Conservation (phyloP, 1,140 invertebrate genomes). For the Ylistrum balloti region DNA sequence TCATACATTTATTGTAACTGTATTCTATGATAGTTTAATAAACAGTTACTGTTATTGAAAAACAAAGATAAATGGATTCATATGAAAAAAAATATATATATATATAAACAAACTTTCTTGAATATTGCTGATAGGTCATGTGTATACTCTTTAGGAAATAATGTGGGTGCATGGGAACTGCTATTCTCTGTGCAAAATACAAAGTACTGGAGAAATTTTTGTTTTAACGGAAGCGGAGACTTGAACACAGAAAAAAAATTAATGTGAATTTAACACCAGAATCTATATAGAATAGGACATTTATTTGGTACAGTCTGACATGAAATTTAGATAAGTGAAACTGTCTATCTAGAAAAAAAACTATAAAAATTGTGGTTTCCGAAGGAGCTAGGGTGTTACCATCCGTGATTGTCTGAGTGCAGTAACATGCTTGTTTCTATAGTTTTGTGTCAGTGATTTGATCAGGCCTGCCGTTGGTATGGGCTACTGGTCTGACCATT, state of each 20-base stretch:
- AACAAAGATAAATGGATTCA: too few relatives aligned
- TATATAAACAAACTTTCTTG: too few relatives aligned
- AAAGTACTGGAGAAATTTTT: neutral
- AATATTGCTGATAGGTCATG: too few relatives aligned
- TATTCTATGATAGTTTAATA: too few relatives aligned
- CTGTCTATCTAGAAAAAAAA: neutral
- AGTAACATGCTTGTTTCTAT: neutral
- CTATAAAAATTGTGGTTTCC: neutral
- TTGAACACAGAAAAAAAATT: neutral
- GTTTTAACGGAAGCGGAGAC: neutral
- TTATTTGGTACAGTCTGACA: neutral
- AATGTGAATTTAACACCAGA: neutral
- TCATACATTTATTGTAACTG: too few relatives aligned
- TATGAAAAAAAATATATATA: too few relatives aligned
- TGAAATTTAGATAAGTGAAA: slow-evolving; percentile 24
- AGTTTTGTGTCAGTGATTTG: neutral
- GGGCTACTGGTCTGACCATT: slow-evolving; percentile 12
- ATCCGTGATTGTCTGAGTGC: neutral
- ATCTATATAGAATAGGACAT: neutral
- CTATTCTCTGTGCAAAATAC: neutral
- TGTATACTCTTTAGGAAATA: too few relatives aligned
- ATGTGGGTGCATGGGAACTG: too few relatives aligned
- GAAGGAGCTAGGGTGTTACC: neutral
- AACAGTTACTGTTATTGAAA: too few relatives aligned
- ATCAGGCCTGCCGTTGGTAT: neutral